A percentile compares a stretch with the other conserved stretches of the same genome.
Conservation (phyloP, 2,797 vertebrate species). For the Syndactyla subalaris region DNA sequence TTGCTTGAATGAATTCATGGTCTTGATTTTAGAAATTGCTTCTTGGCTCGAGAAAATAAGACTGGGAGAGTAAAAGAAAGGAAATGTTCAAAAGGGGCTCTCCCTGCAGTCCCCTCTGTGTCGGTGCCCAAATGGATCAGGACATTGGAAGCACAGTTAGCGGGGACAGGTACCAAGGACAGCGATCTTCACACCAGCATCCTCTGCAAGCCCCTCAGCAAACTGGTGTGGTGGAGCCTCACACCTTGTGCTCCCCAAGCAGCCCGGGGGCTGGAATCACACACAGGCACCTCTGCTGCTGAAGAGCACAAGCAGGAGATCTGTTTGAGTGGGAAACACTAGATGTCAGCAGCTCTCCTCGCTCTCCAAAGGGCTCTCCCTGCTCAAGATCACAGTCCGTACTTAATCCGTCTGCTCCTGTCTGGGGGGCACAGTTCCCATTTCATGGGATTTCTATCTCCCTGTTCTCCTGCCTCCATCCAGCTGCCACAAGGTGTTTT, state of each 20-base stretch:
- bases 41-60: background rate
- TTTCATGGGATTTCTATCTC: background rate
- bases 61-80: fast-evolving
- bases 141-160: background rate
- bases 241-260: background rate
- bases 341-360: conserved; percentile 32
- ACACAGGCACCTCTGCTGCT: background rate
- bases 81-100: background rate
- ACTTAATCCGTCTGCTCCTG: background rate
- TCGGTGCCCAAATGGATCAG: fast-evolving
- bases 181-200: background rate
- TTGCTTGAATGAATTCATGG: background rate
- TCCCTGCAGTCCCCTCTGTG: background rate
- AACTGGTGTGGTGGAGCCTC: fast-evolving
- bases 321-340: background rate
- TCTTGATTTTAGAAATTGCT: background rate
- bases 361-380: background rate
- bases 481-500: background rate
- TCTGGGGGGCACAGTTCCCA: background rate
- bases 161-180: fast-evolving
- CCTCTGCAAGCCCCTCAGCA: background rate
- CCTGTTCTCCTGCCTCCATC: fast-evolving
- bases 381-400: background rate
- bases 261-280: background rate
- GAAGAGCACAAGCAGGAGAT: background rate